Conservation (phyloP, 1,140 invertebrate genomes). For the Branchinecta lynchi region DNA sequence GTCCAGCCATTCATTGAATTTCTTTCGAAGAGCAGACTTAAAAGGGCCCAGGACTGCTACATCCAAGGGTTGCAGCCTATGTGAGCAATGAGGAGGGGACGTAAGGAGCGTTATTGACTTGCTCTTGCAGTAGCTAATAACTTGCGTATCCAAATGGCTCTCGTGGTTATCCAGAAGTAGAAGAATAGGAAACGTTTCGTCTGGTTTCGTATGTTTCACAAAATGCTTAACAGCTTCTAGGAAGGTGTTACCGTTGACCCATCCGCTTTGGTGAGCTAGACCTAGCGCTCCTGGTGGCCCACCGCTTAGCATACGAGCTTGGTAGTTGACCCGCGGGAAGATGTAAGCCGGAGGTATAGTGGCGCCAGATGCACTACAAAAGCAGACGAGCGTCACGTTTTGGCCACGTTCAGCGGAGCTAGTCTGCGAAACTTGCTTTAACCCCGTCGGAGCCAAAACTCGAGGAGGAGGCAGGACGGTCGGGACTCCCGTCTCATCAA, state of each 20-base stretch:
- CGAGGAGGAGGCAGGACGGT: conserved; percentile 29
- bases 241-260: conserved; percentile 27
- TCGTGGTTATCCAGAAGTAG: conserved; percentile 22
- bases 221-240: conserved; percentile 28
- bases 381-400: conserved; percentile 29
- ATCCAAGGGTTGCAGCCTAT: conserved; percentile 30
- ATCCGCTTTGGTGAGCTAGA: conserved; percentile 22
- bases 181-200: conserved; percentile 25
- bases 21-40: conserved; percentile 29
- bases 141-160: conserved; percentile 23
- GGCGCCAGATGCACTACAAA: conserved; percentile 30
- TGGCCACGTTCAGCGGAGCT: conserved; percentile 31
- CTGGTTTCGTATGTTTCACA: conserved; percentile 24
- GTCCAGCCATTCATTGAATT: conserved; percentile 23
- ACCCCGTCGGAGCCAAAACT: conserved; percentile 22
- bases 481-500: conserved; percentile 32
- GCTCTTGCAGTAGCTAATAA: conserved; percentile 34
- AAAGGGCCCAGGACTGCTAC: conserved; percentile 27
- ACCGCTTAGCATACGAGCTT: conserved; percentile 33
- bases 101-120: conserved; percentile 36
- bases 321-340: conserved; percentile 30
- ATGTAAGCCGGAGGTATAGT: conserved; percentile 32
- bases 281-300: conserved; percentile 29
- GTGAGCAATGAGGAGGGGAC: conserved; percentile 28
- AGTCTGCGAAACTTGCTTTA: conserved; percentile 31